phyloP scores from a whole-genome alignment of 2,888 invertebrate species.

The Xanthorhoe designata region DNA sequence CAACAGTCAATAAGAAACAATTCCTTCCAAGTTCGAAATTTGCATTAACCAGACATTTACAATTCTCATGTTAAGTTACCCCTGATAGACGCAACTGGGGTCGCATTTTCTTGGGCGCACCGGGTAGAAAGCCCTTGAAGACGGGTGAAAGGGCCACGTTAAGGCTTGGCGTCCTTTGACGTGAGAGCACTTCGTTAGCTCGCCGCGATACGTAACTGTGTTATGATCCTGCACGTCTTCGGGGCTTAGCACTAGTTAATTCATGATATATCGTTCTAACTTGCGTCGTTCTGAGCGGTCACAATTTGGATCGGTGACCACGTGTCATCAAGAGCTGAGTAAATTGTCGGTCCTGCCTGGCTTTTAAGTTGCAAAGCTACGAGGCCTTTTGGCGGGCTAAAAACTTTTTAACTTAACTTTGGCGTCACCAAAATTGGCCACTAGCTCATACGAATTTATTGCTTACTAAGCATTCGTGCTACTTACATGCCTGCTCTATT shows the following conservation, averaged over 20 bases:
- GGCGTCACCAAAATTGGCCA: too few species aligned
- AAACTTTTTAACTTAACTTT: too few species aligned
- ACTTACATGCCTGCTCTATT: neutral
- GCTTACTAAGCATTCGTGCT: neutral
- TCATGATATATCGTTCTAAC: too few species aligned
- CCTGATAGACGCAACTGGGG: neutral
- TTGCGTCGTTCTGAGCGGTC: neutral
- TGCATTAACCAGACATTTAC: neutral
- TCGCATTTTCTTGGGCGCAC: slow-evolving; percentile 22
- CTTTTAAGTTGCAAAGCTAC: too few species aligned
- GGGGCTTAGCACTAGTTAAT: slow-evolving; percentile 2
- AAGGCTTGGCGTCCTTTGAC: slow-evolving; percentile 57
- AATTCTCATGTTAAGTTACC: neutral
- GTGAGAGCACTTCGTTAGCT: slow-evolving; percentile 66
- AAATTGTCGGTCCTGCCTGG: too few species aligned
- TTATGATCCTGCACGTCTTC: slow-evolving; percentile 66
- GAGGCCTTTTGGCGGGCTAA: too few species aligned
- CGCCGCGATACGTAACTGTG: slow-evolving; percentile 54
- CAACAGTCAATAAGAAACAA: too few species aligned
- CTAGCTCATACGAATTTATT: too few species aligned
- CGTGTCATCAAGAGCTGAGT: too few species aligned
- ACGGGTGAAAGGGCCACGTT: slow-evolving; percentile 57
- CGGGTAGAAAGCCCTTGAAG: slow-evolving; percentile 44
- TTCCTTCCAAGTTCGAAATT: too few species aligned
- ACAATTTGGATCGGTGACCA: neutral